Percentiles rank a stretch among this genome's conserved stretches.
These are phyloP conservation scores for Sminthurides bifidus DNA, from an alignment of 1,140 invertebrate species.

Conservation along the genomic window DNA sequence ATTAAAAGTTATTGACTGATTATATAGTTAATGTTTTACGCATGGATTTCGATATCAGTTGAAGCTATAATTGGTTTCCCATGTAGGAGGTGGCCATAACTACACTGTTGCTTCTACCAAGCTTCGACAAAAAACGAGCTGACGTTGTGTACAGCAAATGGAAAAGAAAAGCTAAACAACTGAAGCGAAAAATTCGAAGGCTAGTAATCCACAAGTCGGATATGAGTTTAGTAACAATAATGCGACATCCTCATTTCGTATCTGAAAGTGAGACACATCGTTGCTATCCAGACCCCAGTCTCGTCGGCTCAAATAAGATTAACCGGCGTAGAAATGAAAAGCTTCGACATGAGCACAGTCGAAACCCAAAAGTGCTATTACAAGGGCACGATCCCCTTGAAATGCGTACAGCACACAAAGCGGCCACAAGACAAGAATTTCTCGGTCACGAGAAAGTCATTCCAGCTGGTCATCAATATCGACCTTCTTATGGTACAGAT, in stretches of 20 bases:
- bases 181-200: not conserved
- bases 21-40: too few species aligned
- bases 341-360: not conserved
- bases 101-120: not conserved
- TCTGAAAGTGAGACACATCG: not conserved
- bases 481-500: not conserved
- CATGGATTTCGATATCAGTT: too few species aligned
- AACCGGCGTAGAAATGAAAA: not conserved
- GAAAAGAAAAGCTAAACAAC: not conserved
- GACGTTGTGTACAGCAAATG: not conserved
- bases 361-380: not conserved
- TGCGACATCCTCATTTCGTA: not conserved
- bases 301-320: too few species aligned
- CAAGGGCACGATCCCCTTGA: not conserved
- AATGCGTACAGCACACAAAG: not conserved
- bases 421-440: not conserved
- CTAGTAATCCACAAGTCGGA: not conserved
- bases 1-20: too few species aligned
- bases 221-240: not conserved
- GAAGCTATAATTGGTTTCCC: too few species aligned
- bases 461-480: not conserved
- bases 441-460: not conserved
- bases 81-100: too few species aligned
- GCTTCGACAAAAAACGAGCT: not conserved
- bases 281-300: too few species aligned